Evolutionary conservation across 2,888 invertebrate species (phyloP).

Genomic region (Timandra comae): DNA sequence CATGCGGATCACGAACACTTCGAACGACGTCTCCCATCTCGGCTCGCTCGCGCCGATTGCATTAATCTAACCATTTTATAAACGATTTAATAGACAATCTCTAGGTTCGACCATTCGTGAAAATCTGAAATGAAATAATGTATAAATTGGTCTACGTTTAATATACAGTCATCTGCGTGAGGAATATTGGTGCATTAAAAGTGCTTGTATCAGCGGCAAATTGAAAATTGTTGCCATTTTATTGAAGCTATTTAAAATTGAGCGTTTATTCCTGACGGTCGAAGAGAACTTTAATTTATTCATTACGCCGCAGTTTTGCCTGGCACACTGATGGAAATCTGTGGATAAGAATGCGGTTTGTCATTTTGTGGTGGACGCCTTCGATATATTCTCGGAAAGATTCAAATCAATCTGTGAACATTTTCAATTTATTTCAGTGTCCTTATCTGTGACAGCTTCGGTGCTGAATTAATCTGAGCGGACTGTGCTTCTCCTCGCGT

Average conservation of each 20-base stretch:
- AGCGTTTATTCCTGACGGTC: constrained; percentile 35
- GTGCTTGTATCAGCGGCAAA: constrained; percentile 27
- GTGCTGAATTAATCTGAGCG: constrained; percentile 75
- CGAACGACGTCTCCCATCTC: constrained; percentile 71
- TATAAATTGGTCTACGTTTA: constrained; percentile 21
- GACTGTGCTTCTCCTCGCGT: constrained; percentile 40
- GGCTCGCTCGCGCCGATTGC: constrained; percentile 67
- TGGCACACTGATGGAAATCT: constrained; percentile 32
- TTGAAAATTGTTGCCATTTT: constrained; percentile 35
- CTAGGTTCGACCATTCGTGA: constrained; percentile 52
- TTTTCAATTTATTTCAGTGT: constrained; percentile 78
- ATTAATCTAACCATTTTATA: constrained; percentile 74
- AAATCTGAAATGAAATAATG: constrained; percentile 29
- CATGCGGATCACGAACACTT: constrained; percentile 68
- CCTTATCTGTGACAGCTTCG: constrained; percentile 73
- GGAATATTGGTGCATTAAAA: constrained; percentile 24
- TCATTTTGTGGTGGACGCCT: constrained; percentile 49
- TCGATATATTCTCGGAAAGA: constrained; percentile 67
- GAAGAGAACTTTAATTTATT: constrained; percentile 49
- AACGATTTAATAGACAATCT: constrained; percentile 72
- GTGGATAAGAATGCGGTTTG: constrained; percentile 46
- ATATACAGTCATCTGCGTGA: constrained; percentile 17
- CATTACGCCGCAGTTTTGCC: constrained; percentile 43
- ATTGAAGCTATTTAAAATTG: constrained; percentile 37
- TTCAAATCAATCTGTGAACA: constrained; percentile 77